Evolutionary conservation across 2,113 vertebrate genomes (phyloP), one percentile per base, ranked within the genome.

Genomic region (Sinosuthora webbiana): DNA sequence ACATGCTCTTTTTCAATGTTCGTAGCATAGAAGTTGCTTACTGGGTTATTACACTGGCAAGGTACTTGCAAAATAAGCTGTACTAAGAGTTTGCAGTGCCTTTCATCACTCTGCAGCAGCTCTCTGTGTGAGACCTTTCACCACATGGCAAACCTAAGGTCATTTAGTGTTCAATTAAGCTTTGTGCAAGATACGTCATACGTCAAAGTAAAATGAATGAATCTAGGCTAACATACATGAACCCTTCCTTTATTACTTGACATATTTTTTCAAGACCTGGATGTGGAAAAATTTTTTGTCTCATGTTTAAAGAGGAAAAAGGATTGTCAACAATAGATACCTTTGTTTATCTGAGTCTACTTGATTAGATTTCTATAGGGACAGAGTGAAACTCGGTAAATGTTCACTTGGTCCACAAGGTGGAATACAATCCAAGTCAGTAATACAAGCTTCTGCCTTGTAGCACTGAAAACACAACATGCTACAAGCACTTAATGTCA

Each of bases 371-470:
- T 68, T 81, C 52, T 3, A 1, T 39, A 50, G 41, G 22, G 35
- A 71, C 27, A 63, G 50, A 75, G 28, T 42, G 56, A 60, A 95
- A 77, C 16, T 60, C 3, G 1, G 62, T 70, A 41, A 89, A 60
- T 59, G 14, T 84, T 75, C 56, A 68, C 11, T 81, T 87, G 30
- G 60, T 92, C 87, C 95, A 89, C 93, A 89, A 91, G 83, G 80
- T 84, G 87, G 93, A 89, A 73, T 95, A 75, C 47, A 68, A 70
- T 91, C 56, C 82, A 83, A 76, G 41, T 59, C 49, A 90, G 21
- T 63, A 62, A 27, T 33, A 70, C 15, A 71, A 63, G n/a, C 60
- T 63, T 89, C 52, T 64, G 62, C 52, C 82, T 50, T 56, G 33
- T 47, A 60, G 49, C 57, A 7, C 65, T 78, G 33, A 41, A 77